A percentile compares a stretch with the other conserved stretches of the same genome.
phyloP scores from a whole-genome alignment of 2,113 vertebrate species.

The Ifrita kowaldi region DNA sequence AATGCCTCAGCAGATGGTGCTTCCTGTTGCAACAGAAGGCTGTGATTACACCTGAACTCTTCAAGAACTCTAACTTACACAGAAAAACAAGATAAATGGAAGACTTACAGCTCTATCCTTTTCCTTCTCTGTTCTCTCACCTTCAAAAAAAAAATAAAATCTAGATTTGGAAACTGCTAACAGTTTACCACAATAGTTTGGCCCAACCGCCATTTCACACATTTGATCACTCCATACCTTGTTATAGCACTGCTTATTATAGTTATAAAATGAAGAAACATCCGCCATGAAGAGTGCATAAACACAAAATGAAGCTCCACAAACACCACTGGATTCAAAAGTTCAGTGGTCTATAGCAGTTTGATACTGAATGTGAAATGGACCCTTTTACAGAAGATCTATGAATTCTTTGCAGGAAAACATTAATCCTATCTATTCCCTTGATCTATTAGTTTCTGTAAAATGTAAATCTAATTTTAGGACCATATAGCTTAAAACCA shows the following conservation, averaged over 20 bases:
- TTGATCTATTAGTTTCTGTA: not conserved
- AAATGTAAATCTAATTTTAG: not conserved
- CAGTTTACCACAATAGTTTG: not conserved
- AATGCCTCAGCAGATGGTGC: slow-evolving; percentile 81
- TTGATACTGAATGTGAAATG: not conserved
- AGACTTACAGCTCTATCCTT: slow-evolving; percentile 61
- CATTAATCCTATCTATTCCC: not conserved
- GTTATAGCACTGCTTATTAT: not conserved
- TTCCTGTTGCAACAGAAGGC: slow-evolving; percentile 80
- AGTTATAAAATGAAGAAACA: slow-evolving; percentile 6
- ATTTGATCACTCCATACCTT: not conserved
- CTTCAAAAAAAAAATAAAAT: not conserved
- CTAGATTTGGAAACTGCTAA: not conserved
- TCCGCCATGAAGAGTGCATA: slow-evolving; percentile 19
- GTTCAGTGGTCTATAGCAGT: not conserved
- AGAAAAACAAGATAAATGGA: slow-evolving; percentile 74
- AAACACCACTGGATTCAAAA: slow-evolving; percentile 40
- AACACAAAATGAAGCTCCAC: slow-evolving; percentile 38
- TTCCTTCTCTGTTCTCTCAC: not conserved
- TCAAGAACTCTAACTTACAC: slow-evolving; percentile 74
- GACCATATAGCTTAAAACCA: not conserved
- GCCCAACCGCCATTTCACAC: not conserved
- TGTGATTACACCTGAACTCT: slow-evolving; percentile 83
- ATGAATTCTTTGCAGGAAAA: not conserved
- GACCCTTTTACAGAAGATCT: not conserved